phyloP scores from a whole-genome alignment of 2,113 vertebrate genomes.

The Ariopsis seemanni region DNA sequence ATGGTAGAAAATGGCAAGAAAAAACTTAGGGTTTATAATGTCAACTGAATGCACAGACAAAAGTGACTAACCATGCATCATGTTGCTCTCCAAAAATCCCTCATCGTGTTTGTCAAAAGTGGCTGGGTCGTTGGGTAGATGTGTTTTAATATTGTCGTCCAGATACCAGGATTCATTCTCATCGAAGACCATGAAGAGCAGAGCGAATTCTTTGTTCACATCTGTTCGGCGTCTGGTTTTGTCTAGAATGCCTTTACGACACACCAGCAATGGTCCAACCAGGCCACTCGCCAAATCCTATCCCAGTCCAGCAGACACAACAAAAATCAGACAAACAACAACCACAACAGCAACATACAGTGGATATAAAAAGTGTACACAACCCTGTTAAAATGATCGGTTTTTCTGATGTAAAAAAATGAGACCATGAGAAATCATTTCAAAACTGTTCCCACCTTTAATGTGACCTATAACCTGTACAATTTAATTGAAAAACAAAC shows the following conservation, averaged over 20 bases:
- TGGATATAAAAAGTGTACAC: too few relatives aligned
- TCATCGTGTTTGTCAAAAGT: slow-evolving; percentile 57
- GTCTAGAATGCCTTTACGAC: slow-evolving; percentile 80
- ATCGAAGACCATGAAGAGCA: slow-evolving; percentile 90
- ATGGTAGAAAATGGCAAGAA: background rate
- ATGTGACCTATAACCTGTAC: too few relatives aligned
- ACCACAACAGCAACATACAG: too few relatives aligned
- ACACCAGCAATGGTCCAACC: slow-evolving; percentile 87
- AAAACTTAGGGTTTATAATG: background rate
- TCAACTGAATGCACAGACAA: background rate
- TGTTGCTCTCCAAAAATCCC: slow-evolving; percentile 86
- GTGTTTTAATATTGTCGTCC: slow-evolving; percentile 83
- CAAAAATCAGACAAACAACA: slow-evolving; percentile 48
- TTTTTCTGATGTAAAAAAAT: too few relatives aligned
- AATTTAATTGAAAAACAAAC: too few relatives aligned
- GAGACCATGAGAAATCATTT: too few relatives aligned
- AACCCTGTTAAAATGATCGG: too few relatives aligned
- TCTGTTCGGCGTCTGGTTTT: slow-evolving; percentile 74
- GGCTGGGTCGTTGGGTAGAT: slow-evolving; percentile 69
- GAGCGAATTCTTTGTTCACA: slow-evolving; percentile 84
- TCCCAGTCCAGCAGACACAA: slow-evolving; percentile 17
- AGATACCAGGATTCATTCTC: slow-evolving; percentile 95
- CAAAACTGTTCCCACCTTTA: too few relatives aligned
- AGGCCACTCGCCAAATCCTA: slow-evolving; percentile 93
- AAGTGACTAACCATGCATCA: slow-evolving; percentile 81